Evolutionary conservation across 1,140 invertebrate genomes (phyloP).

Genomic region (Phenacoccus solenopsis): DNA sequence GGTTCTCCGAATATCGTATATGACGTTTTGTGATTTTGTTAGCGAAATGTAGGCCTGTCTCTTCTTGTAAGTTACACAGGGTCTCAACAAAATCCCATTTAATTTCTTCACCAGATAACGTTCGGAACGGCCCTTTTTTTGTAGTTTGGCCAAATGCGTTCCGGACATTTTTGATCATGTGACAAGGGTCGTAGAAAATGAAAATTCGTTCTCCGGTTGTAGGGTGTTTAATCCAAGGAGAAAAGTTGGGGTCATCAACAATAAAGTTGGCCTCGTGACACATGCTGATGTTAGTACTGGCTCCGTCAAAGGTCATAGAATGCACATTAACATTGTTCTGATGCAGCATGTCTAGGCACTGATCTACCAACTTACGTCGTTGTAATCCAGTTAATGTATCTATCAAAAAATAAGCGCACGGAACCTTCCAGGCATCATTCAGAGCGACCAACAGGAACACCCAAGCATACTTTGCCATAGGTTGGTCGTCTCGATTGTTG

Average conservation of each 20-base stretch:
- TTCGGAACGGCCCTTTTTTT: background rate
- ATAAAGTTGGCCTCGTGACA: background rate
- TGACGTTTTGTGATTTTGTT: conserved; percentile 20
- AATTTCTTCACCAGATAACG: background rate
- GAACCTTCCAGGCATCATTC: conserved; percentile 17
- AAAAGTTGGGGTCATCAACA: background rate
- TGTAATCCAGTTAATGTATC: background rate
- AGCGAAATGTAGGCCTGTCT: conserved; percentile 9
- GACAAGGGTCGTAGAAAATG: conserved; percentile 27
- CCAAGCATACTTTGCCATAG: background rate
- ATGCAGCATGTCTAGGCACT: conserved; percentile 25
- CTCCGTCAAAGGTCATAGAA: conserved; percentile 31
- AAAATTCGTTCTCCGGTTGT: conserved; percentile 23
- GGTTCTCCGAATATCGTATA: background rate
- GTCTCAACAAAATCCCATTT: conserved; percentile 10
- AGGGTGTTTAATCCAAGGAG: conserved; percentile 24
- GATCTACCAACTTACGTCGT: conserved; percentile 23
- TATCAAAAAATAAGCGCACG: conserved; percentile 18
- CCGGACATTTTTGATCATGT: conserved; percentile 26
- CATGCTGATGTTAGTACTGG: conserved; percentile 24
- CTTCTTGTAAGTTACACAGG: conserved; percentile 10
- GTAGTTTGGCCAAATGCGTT: conserved; percentile 24
- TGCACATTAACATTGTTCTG: conserved; percentile 26
- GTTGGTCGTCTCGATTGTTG: background rate
- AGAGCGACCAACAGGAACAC: conserved; percentile 11